Evolutionary conservation across 2,113 vertebrate species (phyloP).

Genomic region (Pluvianellus socialis): DNA sequence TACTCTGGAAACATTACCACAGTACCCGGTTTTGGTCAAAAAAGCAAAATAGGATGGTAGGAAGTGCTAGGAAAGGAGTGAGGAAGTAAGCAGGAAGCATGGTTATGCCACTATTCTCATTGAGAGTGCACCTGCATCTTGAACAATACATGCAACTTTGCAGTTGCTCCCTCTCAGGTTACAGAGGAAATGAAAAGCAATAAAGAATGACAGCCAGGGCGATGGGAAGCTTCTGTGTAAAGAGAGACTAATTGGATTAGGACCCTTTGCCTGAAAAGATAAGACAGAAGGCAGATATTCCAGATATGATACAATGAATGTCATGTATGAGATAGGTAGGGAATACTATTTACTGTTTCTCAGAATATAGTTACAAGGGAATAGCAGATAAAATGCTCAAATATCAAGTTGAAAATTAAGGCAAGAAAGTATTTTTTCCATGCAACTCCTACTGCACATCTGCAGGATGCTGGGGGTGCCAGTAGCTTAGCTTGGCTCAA

Average conservation of each 20-base stretch:
- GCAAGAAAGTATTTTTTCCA: neutral
- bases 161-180: neutral
- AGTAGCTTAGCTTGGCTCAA: neutral
- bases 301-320: neutral
- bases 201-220: neutral
- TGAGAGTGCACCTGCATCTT: constrained; percentile 24
- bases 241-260: neutral
- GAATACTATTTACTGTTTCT: neutral
- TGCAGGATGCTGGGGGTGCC: neutral
- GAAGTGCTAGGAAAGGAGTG: neutral
- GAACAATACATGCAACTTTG: neutral
- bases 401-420: neutral
- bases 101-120: neutral
- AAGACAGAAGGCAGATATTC: neutral
- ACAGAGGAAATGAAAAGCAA: constrained; percentile 23
- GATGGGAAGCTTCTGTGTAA: neutral
- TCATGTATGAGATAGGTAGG: neutral
- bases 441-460: neutral
- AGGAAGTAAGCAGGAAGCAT: constrained; percentile 38
- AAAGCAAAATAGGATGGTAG: neutral
- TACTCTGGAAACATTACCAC: neutral
- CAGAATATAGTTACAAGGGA: neutral
- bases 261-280: neutral
- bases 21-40: neutral
- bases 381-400: neutral